Evolutionary conservation across 2,888 invertebrate species (phyloP).

Genomic region (Dynastes grantii): DNA sequence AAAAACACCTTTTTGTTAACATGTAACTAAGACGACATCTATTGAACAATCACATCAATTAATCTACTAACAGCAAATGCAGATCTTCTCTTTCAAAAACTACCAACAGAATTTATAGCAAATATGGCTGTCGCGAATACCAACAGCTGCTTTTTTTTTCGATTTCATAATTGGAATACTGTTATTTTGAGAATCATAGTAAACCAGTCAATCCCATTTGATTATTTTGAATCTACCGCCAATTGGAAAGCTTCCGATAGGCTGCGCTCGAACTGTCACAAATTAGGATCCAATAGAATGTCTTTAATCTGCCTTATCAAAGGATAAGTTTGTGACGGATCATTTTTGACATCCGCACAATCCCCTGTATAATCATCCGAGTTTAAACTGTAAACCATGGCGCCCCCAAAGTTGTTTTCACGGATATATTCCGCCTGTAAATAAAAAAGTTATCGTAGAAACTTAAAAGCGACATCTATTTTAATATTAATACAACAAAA

Average conservation of each 20-base stretch:
- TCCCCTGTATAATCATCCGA: conserved; percentile 81
- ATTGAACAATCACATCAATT: no score
- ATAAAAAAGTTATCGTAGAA: not conserved
- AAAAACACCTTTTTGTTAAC: no score
- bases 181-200: not conserved
- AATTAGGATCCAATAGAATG: conserved; percentile 60
- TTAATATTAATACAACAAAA: no score
- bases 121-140: no score
- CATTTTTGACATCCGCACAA: conserved; percentile 69
- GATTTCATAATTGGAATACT: not conserved
- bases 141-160: not conserved
- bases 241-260: conserved; percentile 60
- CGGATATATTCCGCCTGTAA: conserved; percentile 73
- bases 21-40: no score
- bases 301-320: conserved; percentile 60
- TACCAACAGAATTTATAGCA: no score
- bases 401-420: conserved; percentile 80
- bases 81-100: no score
- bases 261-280: conserved; percentile 64
- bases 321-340: conserved; percentile 68
- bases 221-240: conserved; percentile 49
- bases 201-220: not conserved
- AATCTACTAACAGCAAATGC: no score
- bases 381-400: conserved; percentile 89
- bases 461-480: no score